Conservation (phyloP, 2,888 invertebrate genomes). For the Oeneis ivallda region DNA sequence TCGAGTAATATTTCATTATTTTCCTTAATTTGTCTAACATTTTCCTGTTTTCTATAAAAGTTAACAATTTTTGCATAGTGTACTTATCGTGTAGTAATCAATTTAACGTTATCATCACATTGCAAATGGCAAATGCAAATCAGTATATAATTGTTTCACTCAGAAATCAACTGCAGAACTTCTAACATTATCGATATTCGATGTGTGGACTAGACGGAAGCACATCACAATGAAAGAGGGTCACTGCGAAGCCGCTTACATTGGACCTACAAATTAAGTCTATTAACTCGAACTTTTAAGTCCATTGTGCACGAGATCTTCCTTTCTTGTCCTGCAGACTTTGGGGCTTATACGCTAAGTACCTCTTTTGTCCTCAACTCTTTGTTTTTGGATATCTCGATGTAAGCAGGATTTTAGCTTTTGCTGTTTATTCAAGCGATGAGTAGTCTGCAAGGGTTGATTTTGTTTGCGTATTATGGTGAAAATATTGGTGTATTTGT, state of each 20-base stretch:
- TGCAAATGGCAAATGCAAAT: no score
- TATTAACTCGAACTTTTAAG: slow-evolving; percentile 80
- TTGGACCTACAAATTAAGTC: slow-evolving; percentile 78
- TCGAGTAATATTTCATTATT: no score
- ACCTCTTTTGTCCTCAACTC: slow-evolving; percentile 71
- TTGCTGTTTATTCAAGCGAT: slow-evolving; percentile 37
- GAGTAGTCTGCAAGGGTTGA: slow-evolving; percentile 34
- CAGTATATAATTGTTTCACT: no score
- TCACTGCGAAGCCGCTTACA: slow-evolving; percentile 74
- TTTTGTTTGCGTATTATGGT: slow-evolving; percentile 20
- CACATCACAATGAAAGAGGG: slow-evolving; percentile 60
- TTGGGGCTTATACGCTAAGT: slow-evolving; percentile 77
- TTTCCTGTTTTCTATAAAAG: neutral
- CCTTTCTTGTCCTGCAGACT: slow-evolving; percentile 75
- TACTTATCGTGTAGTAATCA: no score
- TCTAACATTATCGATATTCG: slow-evolving; percentile 54
- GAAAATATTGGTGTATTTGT: slow-evolving; percentile 6
- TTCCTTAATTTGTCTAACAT: neutral
- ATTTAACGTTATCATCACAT: no score
- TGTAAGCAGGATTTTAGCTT: slow-evolving; percentile 60
- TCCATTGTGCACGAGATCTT: slow-evolving; percentile 75
- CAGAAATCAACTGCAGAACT: neutral
- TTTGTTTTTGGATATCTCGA: slow-evolving; percentile 67
- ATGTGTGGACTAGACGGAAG: slow-evolving; percentile 44
- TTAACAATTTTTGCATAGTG: no score